Percentiles rank a stretch among this genome's conserved stretches.
These are phyloP conservation scores for Nesoenas mayeri DNA, from an alignment of 2,113 vertebrate genomes.

Conservation along the genomic window DNA sequence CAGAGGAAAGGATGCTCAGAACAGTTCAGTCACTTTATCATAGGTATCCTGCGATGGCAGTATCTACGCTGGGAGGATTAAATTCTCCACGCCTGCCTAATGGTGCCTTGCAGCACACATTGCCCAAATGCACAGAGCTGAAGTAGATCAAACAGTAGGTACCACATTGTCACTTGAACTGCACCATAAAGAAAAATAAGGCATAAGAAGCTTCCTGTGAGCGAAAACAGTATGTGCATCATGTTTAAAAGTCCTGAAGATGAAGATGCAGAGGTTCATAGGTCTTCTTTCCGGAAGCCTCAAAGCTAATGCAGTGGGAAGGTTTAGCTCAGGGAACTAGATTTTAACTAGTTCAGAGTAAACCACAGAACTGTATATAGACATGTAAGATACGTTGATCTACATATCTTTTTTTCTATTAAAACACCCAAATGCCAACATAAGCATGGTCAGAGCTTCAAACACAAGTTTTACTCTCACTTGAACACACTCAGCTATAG, in stretches of 20 bases:
- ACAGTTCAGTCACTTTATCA: not conserved
- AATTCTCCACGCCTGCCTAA: not conserved
- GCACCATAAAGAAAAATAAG: not conserved
- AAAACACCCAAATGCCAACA: not conserved
- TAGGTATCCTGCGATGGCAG: not conserved
- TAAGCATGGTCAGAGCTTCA: not conserved
- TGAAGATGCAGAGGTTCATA: not conserved
- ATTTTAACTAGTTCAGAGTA: not conserved
- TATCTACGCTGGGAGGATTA: not conserved
- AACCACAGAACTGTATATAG: not conserved
- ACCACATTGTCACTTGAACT: not conserved
- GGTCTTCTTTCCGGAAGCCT: not conserved
- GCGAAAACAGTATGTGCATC: not conserved
- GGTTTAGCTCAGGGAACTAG: not conserved
- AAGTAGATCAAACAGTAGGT: not conserved
- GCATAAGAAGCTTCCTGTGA: not conserved
- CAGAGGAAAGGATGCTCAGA: not conserved
- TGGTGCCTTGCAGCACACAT: accelerated
- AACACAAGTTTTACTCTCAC: not conserved
- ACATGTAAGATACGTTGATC: not conserved
- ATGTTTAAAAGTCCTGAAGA: not conserved
- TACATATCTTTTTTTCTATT: not conserved
- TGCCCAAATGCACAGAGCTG: not conserved
- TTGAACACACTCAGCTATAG: not conserved
- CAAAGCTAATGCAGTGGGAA: not conserved